phyloP scores from a whole-genome alignment of 2,113 vertebrate species.

The Labeo catla region DNA sequence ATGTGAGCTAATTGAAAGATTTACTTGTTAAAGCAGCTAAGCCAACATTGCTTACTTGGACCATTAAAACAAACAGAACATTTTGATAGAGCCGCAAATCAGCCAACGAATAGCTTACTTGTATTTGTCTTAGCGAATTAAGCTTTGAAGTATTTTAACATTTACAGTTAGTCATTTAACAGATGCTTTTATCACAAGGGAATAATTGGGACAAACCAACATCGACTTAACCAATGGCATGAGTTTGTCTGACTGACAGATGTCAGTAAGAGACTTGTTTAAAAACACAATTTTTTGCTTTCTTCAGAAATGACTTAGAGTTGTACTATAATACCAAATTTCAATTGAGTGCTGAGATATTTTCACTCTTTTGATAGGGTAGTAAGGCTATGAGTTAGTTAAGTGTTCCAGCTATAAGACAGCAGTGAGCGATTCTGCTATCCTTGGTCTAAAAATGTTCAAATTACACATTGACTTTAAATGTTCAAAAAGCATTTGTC shows the following conservation, averaged over 20 bases:
- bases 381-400: not conserved
- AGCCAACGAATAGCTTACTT: not conserved
- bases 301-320: not conserved
- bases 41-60: not conserved
- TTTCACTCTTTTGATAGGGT: not conserved
- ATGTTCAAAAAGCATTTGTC: not conserved
- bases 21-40: not conserved
- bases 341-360: not conserved
- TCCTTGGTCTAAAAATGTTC: not conserved
- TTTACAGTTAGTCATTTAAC: not conserved
- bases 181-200: not conserved
- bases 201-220: not conserved
- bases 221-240: not conserved
- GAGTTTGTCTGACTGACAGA: not conserved
- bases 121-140: not conserved
- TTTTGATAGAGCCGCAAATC: not conserved
- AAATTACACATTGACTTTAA: conserved; percentile 1
- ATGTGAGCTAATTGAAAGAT: not conserved
- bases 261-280: not conserved
- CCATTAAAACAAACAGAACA: not conserved
- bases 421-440: not conserved
- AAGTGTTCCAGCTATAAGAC: not conserved
- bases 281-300: not conserved
- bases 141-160: not conserved
- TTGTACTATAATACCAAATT: not conserved